A percentile compares a stretch with the other conserved stretches of the same genome.
phyloP scores from a whole-genome alignment of 2,113 vertebrate species.

The Podarcis muralis region DNA sequence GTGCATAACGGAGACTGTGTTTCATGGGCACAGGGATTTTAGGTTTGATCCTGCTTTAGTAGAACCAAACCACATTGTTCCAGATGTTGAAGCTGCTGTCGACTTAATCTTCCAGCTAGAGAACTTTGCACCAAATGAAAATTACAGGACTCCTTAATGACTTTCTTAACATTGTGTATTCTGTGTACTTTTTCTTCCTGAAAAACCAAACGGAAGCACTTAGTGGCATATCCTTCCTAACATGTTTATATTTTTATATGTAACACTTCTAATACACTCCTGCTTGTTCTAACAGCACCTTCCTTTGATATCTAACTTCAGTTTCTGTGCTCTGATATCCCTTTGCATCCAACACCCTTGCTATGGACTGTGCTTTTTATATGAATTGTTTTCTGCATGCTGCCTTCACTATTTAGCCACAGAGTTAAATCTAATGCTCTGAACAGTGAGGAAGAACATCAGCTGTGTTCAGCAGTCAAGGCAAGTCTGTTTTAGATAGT shows the following conservation, averaged over 20 bases:
- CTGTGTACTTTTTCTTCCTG: conserved; percentile 1
- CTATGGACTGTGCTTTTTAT: not conserved
- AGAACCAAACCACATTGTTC: conserved; percentile 79
- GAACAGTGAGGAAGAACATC: rapidly evolving
- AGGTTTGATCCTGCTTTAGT: conserved; percentile 78
- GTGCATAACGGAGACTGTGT: conserved; percentile 63
- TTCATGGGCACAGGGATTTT: conserved; percentile 86
- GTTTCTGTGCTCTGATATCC: not conserved
- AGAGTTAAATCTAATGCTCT: not conserved
- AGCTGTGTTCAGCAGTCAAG: not conserved
- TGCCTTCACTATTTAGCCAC: not conserved
- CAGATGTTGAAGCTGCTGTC: conserved; percentile 85
- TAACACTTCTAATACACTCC: not conserved
- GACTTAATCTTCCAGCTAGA: conserved; percentile 85
- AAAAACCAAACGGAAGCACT: conserved; percentile 7
- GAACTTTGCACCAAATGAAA: conserved; percentile 67
- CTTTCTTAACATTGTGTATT: not conserved
- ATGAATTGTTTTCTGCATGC: not conserved
- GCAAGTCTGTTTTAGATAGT: rapidly evolving
- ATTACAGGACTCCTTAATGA: not conserved
- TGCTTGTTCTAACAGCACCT: conserved; percentile 10
- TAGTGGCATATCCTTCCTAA: conserved; percentile 3
- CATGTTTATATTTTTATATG: conserved; percentile 6
- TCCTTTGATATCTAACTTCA: not conserved
- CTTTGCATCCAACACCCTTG: not conserved